Evolutionary conservation across 2,888 invertebrate genomes (phyloP).

Genomic region (Chymomyza amoena): DNA sequence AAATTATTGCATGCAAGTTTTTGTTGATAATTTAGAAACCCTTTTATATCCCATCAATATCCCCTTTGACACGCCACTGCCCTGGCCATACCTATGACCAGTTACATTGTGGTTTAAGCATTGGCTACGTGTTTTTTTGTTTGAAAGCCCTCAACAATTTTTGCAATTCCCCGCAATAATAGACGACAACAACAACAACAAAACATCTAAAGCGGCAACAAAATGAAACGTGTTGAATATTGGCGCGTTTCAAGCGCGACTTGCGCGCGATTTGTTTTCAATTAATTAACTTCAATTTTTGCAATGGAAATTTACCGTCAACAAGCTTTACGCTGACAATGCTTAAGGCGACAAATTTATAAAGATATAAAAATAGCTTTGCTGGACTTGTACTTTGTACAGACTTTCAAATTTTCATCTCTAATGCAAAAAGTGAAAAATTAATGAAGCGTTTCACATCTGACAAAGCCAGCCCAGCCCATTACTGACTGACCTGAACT

Average conservation of each 20-base stretch:
- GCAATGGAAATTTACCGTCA: conserved; percentile 55
- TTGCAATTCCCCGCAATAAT: conserved; percentile 23
- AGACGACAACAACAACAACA: not conserved
- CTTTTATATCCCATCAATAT: too few species aligned
- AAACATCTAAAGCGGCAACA: not conserved
- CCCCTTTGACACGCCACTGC: too few species aligned
- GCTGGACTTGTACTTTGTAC: conserved; percentile 17
- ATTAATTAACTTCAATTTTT: conserved; percentile 50
- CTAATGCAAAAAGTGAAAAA: conserved; percentile 34
- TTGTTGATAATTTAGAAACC: too few species aligned
- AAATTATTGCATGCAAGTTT: too few species aligned
- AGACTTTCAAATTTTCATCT: conserved; percentile 41
- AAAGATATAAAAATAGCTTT: conserved; percentile 54
- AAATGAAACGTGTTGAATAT: conserved; percentile 42
- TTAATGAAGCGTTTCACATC: conserved; percentile 61
- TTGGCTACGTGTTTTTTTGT: conserved; percentile 36
- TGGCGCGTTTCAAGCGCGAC: conserved; percentile 24
- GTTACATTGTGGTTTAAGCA: not conserved
- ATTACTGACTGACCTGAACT: conserved; percentile 10
- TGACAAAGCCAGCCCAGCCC: conserved; percentile 3
- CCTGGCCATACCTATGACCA: not conserved
- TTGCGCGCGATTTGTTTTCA: conserved; percentile 34
- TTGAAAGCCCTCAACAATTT: conserved; percentile 45
- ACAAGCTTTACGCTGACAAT: conserved; percentile 54
- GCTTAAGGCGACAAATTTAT: conserved; percentile 38